Percentiles rank a stretch among this genome's conserved stretches.
Conservation (phyloP, 1,140 invertebrate species). For the Augochlora pura region DNA sequence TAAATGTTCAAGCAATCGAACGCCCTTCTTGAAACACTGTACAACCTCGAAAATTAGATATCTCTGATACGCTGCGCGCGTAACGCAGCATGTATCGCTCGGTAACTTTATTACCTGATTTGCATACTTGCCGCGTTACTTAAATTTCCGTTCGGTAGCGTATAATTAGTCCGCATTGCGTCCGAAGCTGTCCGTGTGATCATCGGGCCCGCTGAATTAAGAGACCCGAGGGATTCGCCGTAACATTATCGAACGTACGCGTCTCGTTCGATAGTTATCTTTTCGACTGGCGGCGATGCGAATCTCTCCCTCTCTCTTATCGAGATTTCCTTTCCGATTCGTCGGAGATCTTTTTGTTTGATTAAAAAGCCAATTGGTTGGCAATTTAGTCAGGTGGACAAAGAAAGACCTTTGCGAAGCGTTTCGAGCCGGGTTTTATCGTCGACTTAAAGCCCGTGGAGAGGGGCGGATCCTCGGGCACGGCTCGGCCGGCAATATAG, state of each 20-base stretch:
- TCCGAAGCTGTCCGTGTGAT: not conserved
- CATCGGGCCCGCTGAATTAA: not conserved
- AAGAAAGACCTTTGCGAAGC: not conserved
- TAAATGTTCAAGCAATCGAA: too few relatives aligned
- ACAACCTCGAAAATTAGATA: conserved; percentile 6
- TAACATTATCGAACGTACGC: not conserved
- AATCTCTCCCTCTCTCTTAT: too few relatives aligned
- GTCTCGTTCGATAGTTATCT: not conserved
- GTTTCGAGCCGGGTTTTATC: not conserved
- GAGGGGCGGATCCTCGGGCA: not conserved
- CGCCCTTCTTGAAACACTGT: too few relatives aligned
- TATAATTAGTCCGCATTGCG: not conserved
- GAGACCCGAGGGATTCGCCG: not conserved
- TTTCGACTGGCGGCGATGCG: not conserved
- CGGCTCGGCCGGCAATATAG: conserved; percentile 20
- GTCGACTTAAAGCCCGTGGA: not conserved
- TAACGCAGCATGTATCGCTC: conserved; percentile 34
- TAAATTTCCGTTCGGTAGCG: conserved; percentile 19
- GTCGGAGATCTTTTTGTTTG: too few relatives aligned
- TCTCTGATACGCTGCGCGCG: conserved; percentile 34
- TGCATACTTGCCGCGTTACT: conserved; percentile 10
- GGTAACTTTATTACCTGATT: conserved; percentile 37
- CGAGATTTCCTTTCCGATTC: too few relatives aligned
- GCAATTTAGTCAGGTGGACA: not conserved
- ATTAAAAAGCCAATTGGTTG: not conserved